Percentiles rank a stretch among this genome's conserved stretches.
phyloP scores from a whole-genome alignment of 2,113 vertebrate species.

The Rhinolophus sinicus region DNA sequence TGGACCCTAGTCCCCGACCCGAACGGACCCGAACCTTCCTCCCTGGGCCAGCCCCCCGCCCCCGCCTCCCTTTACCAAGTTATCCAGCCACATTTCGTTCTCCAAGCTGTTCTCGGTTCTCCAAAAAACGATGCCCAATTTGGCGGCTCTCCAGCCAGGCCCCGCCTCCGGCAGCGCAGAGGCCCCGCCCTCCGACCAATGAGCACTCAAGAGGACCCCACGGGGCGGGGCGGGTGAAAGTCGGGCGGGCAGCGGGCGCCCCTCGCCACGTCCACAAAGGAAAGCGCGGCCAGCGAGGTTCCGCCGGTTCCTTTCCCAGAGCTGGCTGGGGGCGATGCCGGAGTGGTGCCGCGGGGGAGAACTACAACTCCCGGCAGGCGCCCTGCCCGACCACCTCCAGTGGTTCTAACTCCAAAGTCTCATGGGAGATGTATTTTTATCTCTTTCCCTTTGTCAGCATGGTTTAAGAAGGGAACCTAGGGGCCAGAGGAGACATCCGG shows the following conservation, averaged over 20 bases:
- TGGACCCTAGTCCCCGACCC: background rate
- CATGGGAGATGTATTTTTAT: conserved; percentile 43
- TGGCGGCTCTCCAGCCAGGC: background rate
- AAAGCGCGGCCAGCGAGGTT: background rate
- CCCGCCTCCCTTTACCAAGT: background rate
- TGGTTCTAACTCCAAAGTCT: background rate
- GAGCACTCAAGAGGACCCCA: rapidly evolving
- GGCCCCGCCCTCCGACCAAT: conserved; percentile 55
- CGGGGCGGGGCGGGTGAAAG: background rate
- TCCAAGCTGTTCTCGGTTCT: background rate
- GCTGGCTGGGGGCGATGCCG: background rate
- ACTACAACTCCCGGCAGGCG: conserved; percentile 68
- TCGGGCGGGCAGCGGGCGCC: rapidly evolving
- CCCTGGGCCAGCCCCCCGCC: background rate
- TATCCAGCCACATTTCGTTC: background rate
- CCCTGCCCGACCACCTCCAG: background rate
- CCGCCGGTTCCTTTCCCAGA: background rate
- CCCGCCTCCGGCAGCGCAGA: background rate
- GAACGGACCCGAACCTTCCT: background rate
- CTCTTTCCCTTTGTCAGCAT: background rate
- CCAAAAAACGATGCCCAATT: conserved; percentile 42
- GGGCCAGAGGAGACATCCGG: background rate
- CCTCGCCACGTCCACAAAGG: conserved; percentile 77
- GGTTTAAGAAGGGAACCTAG: background rate
- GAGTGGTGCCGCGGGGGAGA: rapidly evolving